These are phyloP conservation scores for Poecilus cupreus DNA, from an alignment of 2,888 invertebrate species.

Conservation along the genomic window DNA sequence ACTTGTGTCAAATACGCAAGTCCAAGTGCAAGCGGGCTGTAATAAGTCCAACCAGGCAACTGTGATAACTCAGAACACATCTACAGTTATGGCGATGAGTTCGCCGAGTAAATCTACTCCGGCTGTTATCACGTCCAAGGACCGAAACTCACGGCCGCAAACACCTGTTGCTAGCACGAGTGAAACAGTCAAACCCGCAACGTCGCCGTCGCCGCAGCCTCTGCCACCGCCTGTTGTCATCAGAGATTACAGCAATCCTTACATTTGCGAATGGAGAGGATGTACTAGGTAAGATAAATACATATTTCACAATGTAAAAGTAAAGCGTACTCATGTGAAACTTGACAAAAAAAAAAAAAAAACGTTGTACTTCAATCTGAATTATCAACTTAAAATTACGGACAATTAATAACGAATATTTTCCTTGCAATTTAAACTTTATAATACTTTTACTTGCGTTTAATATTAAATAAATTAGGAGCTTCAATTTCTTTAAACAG, in stretches of 20 bases:
- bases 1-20: conserved; percentile 68
- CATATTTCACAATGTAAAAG: too few species aligned
- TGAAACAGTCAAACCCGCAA: conserved; percentile 3
- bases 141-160: conserved; percentile 31
- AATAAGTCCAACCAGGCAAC: conserved; percentile 61
- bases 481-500: too few species aligned
- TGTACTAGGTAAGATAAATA: conserved; percentile 80
- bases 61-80: conserved; percentile 58
- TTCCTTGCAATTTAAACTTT: too few species aligned
- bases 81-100: conserved; percentile 60
- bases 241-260: conserved; percentile 73
- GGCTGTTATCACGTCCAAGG: conserved; percentile 1
- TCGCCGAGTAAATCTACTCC: conserved; percentile 61
- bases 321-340: too few species aligned
- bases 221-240: conserved; percentile 62
- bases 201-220: conserved; percentile 43
- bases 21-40: conserved; percentile 46
- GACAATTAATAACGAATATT: too few species aligned
- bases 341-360: too few species aligned
- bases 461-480: too few species aligned
- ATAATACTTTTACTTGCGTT: too few species aligned
- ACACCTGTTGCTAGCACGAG: conserved; percentile 22
- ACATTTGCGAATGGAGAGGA: conserved; percentile 95
- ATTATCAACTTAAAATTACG: too few species aligned
- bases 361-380: too few species aligned